These are phyloP conservation scores for Aleiodes testaceus DNA, from an alignment of 2,888 invertebrate species.

Conservation along the genomic window DNA sequence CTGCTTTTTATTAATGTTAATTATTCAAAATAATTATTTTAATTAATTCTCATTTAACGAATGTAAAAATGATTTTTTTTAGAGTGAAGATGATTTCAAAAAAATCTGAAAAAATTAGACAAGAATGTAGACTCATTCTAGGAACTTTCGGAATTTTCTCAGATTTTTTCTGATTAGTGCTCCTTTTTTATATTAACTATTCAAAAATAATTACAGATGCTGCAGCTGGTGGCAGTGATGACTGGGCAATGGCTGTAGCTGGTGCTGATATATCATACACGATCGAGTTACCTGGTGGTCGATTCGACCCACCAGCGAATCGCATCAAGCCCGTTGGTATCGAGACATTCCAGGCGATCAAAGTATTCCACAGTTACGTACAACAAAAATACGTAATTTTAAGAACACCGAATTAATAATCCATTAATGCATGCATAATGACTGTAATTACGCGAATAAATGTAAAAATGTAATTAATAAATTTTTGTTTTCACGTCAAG, in stretches of 20 bases:
- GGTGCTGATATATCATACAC: conserved; percentile 78
- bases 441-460: neutral
- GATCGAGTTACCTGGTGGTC: conserved; percentile 78
- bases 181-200: too few species aligned
- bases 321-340: conserved; percentile 76
- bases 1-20: too few species aligned
- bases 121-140: too few species aligned
- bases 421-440: neutral
- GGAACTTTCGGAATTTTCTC: neutral
- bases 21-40: too few species aligned
- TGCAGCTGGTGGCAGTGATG: conserved; percentile 79
- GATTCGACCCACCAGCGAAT: conserved; percentile 76
- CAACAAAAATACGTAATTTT: conserved; percentile 24
- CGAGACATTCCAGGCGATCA: conserved; percentile 78
- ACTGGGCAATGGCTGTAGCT: conserved; percentile 77
- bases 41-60: too few species aligned
- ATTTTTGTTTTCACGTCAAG: too few species aligned
- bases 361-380: conserved; percentile 73
- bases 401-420: neutral
- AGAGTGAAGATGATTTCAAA: neutral
- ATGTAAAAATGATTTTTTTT: too few species aligned
- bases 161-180: too few species aligned
- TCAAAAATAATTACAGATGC: conserved; percentile 66
- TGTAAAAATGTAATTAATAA: too few species aligned
- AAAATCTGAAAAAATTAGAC: neutral